phyloP scores from a whole-genome alignment of 2,797 vertebrate genomes.

The Neosalanx taihuensis region DNA sequence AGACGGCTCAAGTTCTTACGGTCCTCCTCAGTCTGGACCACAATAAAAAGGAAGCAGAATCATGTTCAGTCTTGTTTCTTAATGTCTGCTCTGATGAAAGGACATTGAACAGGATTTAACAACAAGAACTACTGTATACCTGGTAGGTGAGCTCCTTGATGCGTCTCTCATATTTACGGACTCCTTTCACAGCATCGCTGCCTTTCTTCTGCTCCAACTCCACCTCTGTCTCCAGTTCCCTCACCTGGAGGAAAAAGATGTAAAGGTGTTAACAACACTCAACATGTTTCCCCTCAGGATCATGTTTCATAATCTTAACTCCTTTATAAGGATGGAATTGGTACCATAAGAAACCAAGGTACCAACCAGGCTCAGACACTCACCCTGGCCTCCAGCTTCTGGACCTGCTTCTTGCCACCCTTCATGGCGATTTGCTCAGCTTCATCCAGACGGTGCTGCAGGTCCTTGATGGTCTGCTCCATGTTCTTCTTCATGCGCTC shows the following conservation, averaged over 20 bases:
- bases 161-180: conserved; percentile 54
- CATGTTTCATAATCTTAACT: background rate
- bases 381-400: conserved; percentile 84
- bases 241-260: conserved; percentile 34
- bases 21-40: conserved; percentile 69
- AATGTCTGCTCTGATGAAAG: background rate
- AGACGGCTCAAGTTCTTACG: conserved; percentile 69
- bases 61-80: background rate
- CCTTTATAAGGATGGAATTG: background rate
- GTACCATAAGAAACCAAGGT: background rate
- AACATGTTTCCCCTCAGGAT: background rate
- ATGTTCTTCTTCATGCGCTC: conserved; percentile 89
- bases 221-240: conserved; percentile 53
- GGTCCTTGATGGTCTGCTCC: conserved; percentile 83
- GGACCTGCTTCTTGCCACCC: conserved; percentile 89
- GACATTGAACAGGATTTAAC: background rate
- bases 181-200: conserved; percentile 50
- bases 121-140: conserved; percentile 22
- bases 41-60: background rate
- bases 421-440: conserved; percentile 90
- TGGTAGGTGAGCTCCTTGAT: conserved; percentile 59
- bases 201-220: conserved; percentile 49
- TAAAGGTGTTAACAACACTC: background rate
- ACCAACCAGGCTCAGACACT: background rate
- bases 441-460: conserved; percentile 86